phyloP scores from a whole-genome alignment of 2,113 vertebrate genomes.

The Cryptotis parvus region DNA sequence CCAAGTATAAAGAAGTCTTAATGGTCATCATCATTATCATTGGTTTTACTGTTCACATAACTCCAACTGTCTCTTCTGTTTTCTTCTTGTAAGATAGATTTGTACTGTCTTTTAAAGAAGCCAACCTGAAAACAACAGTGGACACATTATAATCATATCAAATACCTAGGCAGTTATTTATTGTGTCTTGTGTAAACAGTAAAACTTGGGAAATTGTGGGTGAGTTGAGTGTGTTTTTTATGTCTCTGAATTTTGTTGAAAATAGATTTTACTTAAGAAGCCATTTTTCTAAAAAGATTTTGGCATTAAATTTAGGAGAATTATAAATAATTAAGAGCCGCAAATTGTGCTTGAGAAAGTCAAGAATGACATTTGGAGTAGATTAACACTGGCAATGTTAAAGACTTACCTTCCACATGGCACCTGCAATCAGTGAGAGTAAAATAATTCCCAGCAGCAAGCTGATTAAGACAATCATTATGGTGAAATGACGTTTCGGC shows the following conservation, averaged over 20 bases:
- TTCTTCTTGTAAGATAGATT: conserved; percentile 85
- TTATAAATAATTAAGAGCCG: neutral
- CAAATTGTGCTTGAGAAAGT: neutral
- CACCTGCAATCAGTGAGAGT: conserved; percentile 89
- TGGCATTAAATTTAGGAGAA: conserved; percentile 25
- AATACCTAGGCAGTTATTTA: neutral
- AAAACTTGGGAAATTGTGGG: neutral
- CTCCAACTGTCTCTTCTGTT: conserved; percentile 94
- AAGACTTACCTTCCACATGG: conserved; percentile 94
- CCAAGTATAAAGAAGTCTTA: conserved; percentile 66
- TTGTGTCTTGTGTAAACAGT: neutral
- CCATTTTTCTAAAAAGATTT: conserved; percentile 47
- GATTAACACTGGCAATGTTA: neutral
- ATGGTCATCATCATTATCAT: conserved; percentile 81
- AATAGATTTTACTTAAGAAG: conserved; percentile 10
- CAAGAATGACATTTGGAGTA: conserved; percentile 21
- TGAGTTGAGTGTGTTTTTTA: neutral
- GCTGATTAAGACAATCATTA: conserved; percentile 90
- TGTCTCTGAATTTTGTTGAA: neutral
- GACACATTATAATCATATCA: neutral
- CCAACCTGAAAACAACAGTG: conserved; percentile 89
- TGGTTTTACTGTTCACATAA: conserved; percentile 88
- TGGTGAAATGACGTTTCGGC: conserved; percentile 86
- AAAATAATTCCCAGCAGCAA: conserved; percentile 91
- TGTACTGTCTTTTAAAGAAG: conserved; percentile 95